Evolutionary conservation across 2,113 vertebrate species (phyloP).

Genomic region (Pluvialis apricaria): DNA sequence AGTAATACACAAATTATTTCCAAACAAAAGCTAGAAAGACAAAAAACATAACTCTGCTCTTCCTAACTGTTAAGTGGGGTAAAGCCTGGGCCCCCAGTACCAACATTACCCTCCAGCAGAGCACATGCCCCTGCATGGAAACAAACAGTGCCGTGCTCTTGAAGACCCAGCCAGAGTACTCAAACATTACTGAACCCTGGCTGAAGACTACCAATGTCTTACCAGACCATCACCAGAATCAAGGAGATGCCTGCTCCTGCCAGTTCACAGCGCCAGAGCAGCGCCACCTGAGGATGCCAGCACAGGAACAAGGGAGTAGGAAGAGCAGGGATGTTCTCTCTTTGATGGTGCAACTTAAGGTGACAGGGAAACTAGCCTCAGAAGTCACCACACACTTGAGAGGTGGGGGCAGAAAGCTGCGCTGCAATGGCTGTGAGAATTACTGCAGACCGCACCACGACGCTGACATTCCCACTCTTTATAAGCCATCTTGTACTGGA

Average conservation of each 20-base stretch:
- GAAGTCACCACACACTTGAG: neutral
- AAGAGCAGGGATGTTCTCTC: neutral
- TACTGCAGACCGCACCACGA: accelerated
- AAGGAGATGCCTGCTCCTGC: neutral
- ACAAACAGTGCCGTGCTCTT: neutral
- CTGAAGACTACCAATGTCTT: neutral
- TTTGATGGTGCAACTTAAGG: neutral
- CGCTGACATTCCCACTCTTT: neutral
- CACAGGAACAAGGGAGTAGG: neutral
- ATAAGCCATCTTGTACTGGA: accelerated
- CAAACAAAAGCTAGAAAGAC: neutral
- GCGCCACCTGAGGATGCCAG: neutral
- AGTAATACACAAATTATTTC: neutral
- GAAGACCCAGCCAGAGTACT: neutral
- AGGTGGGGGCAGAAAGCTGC: neutral
- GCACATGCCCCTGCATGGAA: neutral
- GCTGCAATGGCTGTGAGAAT: neutral
- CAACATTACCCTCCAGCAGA: neutral
- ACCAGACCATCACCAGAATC: neutral
- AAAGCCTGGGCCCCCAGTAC: neutral
- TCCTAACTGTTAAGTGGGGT: neutral
- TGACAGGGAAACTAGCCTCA: neutral
- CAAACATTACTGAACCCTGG: neutral
- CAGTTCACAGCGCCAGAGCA: neutral
- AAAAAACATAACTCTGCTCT: neutral